A percentile compares a stretch with the other conserved stretches of the same genome.
Evolutionary conservation across 2,888 invertebrate species (phyloP).

Genomic region (Drosophila imparisetae): DNA sequence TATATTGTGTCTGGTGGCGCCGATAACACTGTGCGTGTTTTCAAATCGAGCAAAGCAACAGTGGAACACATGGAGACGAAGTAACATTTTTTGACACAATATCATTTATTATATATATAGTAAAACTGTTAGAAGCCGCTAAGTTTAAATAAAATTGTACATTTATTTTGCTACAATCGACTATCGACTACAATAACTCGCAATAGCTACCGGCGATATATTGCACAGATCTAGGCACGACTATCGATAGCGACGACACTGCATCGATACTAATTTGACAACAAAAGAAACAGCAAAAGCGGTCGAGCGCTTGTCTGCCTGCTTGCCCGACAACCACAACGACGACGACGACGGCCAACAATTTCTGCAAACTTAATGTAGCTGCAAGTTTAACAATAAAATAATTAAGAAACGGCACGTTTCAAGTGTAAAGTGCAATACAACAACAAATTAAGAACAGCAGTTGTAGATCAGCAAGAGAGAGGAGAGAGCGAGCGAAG

Average conservation of each 20-base stretch:
- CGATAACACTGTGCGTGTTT: slow-evolving; percentile 96
- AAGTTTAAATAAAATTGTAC: slow-evolving; percentile 54
- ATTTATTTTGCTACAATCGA: slow-evolving; percentile 32
- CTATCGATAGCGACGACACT: slow-evolving; percentile 54
- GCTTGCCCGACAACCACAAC: slow-evolving; percentile 31
- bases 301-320: slow-evolving; percentile 60
- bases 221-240: slow-evolving; percentile 9
- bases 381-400: slow-evolving; percentile 20
- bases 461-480: slow-evolving; percentile 42
- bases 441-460: slow-evolving; percentile 30
- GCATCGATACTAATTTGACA: slow-evolving; percentile 60
- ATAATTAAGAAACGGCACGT: slow-evolving; percentile 13
- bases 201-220: slow-evolving; percentile 46
- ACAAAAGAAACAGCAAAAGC: slow-evolving; percentile 62
- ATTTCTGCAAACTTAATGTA: slow-evolving; percentile 31
- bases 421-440: slow-evolving; percentile 31
- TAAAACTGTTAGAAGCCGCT: slow-evolving; percentile 38
- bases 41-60: slow-evolving; percentile 86
- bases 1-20: slow-evolving; percentile 95
- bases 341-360: slow-evolving; percentile 31
- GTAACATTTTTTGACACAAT: slow-evolving; percentile 25
- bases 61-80: slow-evolving; percentile 56
- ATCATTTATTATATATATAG: slow-evolving; percentile 36
- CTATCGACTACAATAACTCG: slow-evolving; percentile 15
- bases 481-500: slow-evolving; percentile 23